Conservation (phyloP, 2,888 invertebrate species). For the Pachycephus smyrnensis region DNA sequence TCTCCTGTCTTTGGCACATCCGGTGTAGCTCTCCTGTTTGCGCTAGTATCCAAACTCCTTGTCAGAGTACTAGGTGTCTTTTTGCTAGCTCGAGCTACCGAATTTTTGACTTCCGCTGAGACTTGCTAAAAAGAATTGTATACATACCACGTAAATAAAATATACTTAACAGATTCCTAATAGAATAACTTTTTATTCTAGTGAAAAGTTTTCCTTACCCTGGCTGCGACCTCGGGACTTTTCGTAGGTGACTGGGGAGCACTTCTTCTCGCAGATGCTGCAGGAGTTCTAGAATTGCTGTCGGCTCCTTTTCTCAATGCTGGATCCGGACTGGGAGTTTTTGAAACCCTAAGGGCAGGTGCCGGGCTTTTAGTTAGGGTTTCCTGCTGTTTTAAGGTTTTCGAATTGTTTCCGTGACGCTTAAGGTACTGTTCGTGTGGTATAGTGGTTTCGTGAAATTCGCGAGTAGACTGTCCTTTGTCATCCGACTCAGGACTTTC, state of each 20-base stretch:
- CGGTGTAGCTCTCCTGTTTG: conserved; percentile 26
- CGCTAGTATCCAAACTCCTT: background rate
- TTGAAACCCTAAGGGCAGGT: conserved; percentile 39
- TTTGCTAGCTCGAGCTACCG: conserved; percentile 15
- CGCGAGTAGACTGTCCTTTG: background rate
- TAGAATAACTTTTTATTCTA: background rate
- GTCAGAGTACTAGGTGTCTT: background rate
- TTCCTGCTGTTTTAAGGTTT: background rate
- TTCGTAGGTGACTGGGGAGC: conserved; percentile 43
- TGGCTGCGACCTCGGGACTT: conserved; percentile 37
- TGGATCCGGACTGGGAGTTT: conserved; percentile 50
- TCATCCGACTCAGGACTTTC: background rate
- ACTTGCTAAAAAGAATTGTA: background rate
- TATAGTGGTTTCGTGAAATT: background rate
- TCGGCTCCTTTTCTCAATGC: conserved; percentile 32
- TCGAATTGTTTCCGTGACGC: background rate
- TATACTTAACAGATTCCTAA: background rate
- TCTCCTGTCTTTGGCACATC: conserved; percentile 24
- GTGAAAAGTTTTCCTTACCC: conserved; percentile 34
- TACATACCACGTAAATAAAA: background rate
- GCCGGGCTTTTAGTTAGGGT: conserved; percentile 5
- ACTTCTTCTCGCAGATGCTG: conserved; percentile 32
- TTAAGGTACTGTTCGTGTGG: background rate
- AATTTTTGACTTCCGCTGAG: background rate
- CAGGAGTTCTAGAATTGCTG: conserved; percentile 22